These are phyloP conservation scores for Hydriomena furcata DNA, from an alignment of 2,888 invertebrate species.

Conservation along the genomic window DNA sequence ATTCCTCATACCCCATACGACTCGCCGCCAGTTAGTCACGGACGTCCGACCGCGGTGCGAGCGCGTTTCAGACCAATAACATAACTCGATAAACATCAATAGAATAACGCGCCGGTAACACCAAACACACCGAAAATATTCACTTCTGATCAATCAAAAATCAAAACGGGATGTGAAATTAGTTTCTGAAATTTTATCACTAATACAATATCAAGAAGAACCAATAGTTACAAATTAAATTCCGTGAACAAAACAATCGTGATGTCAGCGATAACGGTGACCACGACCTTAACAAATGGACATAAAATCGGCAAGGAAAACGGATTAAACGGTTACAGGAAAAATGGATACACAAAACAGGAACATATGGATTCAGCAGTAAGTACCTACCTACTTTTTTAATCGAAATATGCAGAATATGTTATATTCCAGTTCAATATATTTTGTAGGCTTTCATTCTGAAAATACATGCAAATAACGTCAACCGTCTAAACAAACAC, in stretches of 20 bases:
- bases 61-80: constrained; percentile 39
- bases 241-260: constrained; percentile 39
- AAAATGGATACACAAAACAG: constrained; percentile 67
- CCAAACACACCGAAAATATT: constrained; percentile 31
- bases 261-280: constrained; percentile 73
- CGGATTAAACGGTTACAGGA: constrained; percentile 65
- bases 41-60: constrained; percentile 42
- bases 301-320: constrained; percentile 67
- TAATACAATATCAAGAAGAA: constrained; percentile 28
- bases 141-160: constrained; percentile 30
- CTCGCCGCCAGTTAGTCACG: constrained; percentile 51
- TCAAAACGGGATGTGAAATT: constrained; percentile 2
- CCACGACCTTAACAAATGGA: constrained; percentile 69
- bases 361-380: constrained; percentile 56
- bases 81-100: constrained; percentile 32
- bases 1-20: constrained; percentile 53
- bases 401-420: background rate
- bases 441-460: background rate
- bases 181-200: constrained; percentile 14
- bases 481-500: constrained; percentile 31
- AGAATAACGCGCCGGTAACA: constrained; percentile 33
- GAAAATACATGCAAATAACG: constrained; percentile 22
- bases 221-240: constrained; percentile 25
- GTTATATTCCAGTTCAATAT: background rate
- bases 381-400: constrained; percentile 41